A percentile compares a stretch with the other conserved stretches of the same genome.
phyloP scores from a whole-genome alignment of 2,113 vertebrate species.

The Tetrax tetrax region DNA sequence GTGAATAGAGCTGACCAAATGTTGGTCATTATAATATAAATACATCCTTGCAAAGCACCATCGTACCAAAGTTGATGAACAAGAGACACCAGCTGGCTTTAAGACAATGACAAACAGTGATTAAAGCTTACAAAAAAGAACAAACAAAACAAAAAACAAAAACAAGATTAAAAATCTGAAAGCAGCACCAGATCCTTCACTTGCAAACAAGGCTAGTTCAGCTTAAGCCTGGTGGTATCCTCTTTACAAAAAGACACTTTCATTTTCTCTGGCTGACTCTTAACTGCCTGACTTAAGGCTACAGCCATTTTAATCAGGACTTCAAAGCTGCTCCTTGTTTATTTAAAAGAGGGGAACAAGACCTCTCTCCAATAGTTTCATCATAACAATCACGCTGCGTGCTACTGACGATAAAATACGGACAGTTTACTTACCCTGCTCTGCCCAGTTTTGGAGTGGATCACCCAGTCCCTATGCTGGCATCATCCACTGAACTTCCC shows the following conservation, averaged over 20 bases:
- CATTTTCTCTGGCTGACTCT: neutral
- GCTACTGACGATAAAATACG: accelerated
- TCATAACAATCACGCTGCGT: neutral
- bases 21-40: conserved; percentile 89
- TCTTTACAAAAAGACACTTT: neutral
- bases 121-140: conserved; percentile 76
- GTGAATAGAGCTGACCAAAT: conserved; percentile 86
- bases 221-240: conserved; percentile 64
- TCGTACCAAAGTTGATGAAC: conserved; percentile 78
- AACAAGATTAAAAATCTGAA: conserved; percentile 71
- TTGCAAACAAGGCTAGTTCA: conserved; percentile 73
- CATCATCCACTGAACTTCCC: neutral
- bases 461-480: neutral
- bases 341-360: neutral
- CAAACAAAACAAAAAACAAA: conserved; percentile 53
- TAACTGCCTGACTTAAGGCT: conserved; percentile 23
- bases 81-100: conserved; percentile 76
- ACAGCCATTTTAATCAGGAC: neutral
- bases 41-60: conserved; percentile 88
- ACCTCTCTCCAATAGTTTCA: neutral
- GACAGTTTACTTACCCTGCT: neutral
- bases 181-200: conserved; percentile 84
- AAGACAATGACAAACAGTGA: conserved; percentile 75
- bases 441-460: neutral
- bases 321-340: neutral